Percentiles rank a stretch among this genome's conserved stretches.
Conservation (phyloP, 2,113 vertebrate genomes). For the Scalopus aquaticus region DNA sequence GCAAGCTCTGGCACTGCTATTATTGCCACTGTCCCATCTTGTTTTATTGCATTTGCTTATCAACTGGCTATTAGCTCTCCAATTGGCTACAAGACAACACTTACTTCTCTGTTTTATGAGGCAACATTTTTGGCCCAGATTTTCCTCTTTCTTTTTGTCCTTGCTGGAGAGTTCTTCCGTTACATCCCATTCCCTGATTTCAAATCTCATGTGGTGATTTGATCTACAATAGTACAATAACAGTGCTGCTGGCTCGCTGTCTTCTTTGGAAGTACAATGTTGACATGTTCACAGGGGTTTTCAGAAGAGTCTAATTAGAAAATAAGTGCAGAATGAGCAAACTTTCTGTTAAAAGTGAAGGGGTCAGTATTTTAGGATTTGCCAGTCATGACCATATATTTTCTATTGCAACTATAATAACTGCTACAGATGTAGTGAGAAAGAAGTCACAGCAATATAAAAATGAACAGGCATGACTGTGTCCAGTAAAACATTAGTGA, state of each 20-base stretch:
- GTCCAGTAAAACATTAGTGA: not conserved
- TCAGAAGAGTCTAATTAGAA: not conserved
- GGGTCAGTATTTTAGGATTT: not conserved
- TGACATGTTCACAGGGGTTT: not conserved
- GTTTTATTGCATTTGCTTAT: not conserved
- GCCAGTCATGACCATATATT: not conserved
- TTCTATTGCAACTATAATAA: not conserved
- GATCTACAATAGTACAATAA: not conserved
- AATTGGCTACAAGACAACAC: not conserved
- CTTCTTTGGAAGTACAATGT: not conserved
- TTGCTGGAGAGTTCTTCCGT: not conserved
- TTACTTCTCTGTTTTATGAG: not conserved
- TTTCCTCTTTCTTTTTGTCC: not conserved
- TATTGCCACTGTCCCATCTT: not conserved
- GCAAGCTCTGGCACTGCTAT: not conserved
- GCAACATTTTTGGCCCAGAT: not conserved
- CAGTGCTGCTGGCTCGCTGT: not conserved
- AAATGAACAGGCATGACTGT: not conserved
- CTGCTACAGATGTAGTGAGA: not conserved
- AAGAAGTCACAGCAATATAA: not conserved
- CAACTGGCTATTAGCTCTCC: not conserved
- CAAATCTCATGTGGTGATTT: not conserved
- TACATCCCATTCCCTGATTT: not conserved
- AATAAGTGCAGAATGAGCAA: not conserved
- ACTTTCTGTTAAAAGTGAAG: not conserved